Percentiles rank a stretch among this genome's conserved stretches.
Conservation (phyloP, 1,140 invertebrate species). For the Bombus terrestris region DNA sequence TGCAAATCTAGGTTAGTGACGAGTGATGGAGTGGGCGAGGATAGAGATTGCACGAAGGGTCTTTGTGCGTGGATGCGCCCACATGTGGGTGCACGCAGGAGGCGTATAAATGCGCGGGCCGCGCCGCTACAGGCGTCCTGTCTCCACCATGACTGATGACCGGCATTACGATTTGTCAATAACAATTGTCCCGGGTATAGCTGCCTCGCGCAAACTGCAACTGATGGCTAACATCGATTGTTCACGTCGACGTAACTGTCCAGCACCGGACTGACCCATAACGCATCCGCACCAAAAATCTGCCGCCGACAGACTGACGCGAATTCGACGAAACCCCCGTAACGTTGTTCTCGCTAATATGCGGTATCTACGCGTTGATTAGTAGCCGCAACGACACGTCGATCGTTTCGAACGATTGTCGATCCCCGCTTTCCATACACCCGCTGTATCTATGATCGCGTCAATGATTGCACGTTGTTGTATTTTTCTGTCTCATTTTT, state of each 20-base stretch:
- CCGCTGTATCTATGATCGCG: not conserved
- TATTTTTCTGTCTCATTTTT: not conserved
- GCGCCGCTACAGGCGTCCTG: conserved; percentile 35
- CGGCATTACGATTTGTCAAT: conserved; percentile 70
- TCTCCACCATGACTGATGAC: conserved; percentile 65
- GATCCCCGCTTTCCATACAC: not conserved
- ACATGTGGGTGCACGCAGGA: conserved; percentile 25
- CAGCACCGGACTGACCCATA: conserved; percentile 60
- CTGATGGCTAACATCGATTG: conserved; percentile 68
- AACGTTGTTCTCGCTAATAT: conserved; percentile 49
- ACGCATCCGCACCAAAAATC: conserved; percentile 67
- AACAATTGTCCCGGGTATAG: conserved; percentile 67
- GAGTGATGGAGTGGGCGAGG: not conserved
- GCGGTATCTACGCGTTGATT: conserved; percentile 45
- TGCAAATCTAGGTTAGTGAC: not conserved
- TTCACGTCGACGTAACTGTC: conserved; percentile 67
- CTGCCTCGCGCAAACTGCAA: conserved; percentile 64
- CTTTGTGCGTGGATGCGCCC: not conserved
- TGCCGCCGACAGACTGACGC: conserved; percentile 58
- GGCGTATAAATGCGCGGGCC: conserved; percentile 31
- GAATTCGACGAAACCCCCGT: conserved; percentile 40
- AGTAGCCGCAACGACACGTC: conserved; percentile 5
- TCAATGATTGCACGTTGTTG: not conserved
- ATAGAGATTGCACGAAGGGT: not conserved
- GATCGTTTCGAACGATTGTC: conserved; percentile 39